phyloP scores from a whole-genome alignment of 92 coral and sea anemone species.

The Pocillopora grandis region DNA sequence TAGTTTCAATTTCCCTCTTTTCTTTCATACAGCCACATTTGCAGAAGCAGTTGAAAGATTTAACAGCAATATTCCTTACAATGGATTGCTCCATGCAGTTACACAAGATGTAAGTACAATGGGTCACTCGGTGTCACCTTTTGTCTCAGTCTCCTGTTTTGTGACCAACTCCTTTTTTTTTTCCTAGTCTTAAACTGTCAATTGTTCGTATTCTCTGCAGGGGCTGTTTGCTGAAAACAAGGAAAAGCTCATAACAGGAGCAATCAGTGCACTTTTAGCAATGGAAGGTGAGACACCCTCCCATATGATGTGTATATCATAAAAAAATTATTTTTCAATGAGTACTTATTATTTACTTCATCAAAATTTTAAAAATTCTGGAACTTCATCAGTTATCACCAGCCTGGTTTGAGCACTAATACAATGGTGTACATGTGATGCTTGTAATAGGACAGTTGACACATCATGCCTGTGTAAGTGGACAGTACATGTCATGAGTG shows the following conservation, averaged over 20 bases:
- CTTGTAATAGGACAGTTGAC: too few species aligned
- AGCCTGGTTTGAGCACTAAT: too few species aligned
- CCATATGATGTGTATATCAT: neutral
- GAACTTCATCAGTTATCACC: too few species aligned
- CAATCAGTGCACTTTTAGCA: conserved; percentile 82
- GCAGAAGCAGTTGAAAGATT: conserved; percentile 91
- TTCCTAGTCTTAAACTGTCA: neutral
- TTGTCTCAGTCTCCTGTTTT: neutral
- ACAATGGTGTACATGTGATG: too few species aligned
- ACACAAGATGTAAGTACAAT: conserved; percentile 88
- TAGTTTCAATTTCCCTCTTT: neutral
- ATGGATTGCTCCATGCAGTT: conserved; percentile 95
- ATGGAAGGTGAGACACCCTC: conserved; percentile 74
- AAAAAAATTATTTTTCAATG: too few species aligned
- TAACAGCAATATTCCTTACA: conserved; percentile 92
- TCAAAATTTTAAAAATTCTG: too few species aligned
- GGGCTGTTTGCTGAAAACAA: conserved; percentile 97
- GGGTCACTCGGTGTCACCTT: neutral
- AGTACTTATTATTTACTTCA: too few species aligned
- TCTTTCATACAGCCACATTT: conserved; percentile 55
- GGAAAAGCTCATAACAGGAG: conserved; percentile 87
- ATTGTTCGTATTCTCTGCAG: conserved; percentile 29
- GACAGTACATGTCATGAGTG: too few species aligned
- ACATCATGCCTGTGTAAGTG: too few species aligned
- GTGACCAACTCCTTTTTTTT: neutral